Base-by-base conservation (phyloP, 1,140 invertebrate genomes). In the Lordiphosa mommai region DNA sequence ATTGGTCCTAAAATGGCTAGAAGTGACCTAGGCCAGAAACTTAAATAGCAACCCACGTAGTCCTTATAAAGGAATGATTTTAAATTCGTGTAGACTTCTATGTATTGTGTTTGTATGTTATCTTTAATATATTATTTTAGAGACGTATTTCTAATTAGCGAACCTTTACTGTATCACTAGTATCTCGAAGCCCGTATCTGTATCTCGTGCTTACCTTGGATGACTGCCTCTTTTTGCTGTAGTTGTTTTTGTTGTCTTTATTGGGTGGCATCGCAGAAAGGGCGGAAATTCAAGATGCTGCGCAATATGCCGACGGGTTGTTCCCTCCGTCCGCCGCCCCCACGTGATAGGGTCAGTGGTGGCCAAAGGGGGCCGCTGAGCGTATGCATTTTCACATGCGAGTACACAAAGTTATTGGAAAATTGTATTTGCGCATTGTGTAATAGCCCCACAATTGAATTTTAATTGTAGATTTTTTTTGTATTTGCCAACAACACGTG, bases 211-310 rank as follows among this genome's bases (percentile, higher is more conserved):
- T 60, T 68, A 72, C 63, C 63, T 72, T 77, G 55, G 40, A 12
- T 33, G 30, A 10, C 33, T 36, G 8, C 13, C 3, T 10, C 3
- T 23, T 64, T 8, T 7, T 29, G 43, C 16, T 50, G 44, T 12
- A n/a, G 44, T 46, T 38, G 43, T 37, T 17, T 17, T 46, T 12
- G 20, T 47, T 23, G 27, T 55, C 38, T 69, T 44, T 58, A 41
- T 37, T 38, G 41, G 38, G 44, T 57, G 49, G 48, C 49, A 47
- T 52, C 43, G 47, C 51, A 33, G 59, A 65, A 73, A 69, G 61
- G 66, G 70, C 61, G 66, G 61, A 56, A 72, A 68, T 38, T 82
- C 56, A 72, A 82, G 76, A 82, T 82, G 76, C 77, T 82, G 77
- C 77, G 77, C 71, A 80, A 80, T 80, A 63, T 67, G 37, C 37